Conservation (phyloP, 2,797 vertebrate genomes). For the Odontamblyopus rebecca region DNA sequence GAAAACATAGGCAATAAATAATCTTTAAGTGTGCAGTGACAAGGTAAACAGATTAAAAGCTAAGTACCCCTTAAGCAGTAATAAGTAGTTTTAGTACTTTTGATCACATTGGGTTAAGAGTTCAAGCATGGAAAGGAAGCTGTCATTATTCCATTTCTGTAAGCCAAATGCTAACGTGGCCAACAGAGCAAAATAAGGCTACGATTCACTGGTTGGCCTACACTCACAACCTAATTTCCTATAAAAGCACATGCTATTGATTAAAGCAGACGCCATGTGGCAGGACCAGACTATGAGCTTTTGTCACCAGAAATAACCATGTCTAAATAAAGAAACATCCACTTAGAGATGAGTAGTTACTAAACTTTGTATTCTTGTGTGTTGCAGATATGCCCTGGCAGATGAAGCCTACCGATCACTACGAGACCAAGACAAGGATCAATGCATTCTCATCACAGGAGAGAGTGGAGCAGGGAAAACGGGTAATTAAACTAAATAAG, state of each 20-base stretch:
- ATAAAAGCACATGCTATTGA: conserved; percentile 51
- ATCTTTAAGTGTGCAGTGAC: neutral
- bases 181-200: conserved; percentile 50
- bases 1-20: neutral
- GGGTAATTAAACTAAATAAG: conserved; percentile 71
- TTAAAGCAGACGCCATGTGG: conserved; percentile 41
- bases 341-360: neutral
- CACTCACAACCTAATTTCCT: conserved; percentile 54
- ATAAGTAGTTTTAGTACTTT: neutral
- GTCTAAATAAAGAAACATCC: conserved; percentile 1
- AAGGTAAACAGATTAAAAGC: neutral
- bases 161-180: conserved; percentile 29
- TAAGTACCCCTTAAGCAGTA: neutral
- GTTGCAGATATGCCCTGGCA: conserved; percentile 90
- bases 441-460: conserved; percentile 98
- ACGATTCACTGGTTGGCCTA: conserved; percentile 32
- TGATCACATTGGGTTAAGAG: conserved; percentile 4
- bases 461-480: conserved; percentile 99
- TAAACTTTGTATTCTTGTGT: conserved; percentile 30
- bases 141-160: conserved; percentile 16
- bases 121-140: conserved; percentile 29
- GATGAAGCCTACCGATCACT: conserved; percentile 97
- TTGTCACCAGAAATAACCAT: conserved; percentile 13
- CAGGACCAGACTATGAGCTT: conserved; percentile 12
- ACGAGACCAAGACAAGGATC: conserved; percentile 98